Conservation (phyloP, 1,140 invertebrate genomes). For the Sitobion miscanthi region DNA sequence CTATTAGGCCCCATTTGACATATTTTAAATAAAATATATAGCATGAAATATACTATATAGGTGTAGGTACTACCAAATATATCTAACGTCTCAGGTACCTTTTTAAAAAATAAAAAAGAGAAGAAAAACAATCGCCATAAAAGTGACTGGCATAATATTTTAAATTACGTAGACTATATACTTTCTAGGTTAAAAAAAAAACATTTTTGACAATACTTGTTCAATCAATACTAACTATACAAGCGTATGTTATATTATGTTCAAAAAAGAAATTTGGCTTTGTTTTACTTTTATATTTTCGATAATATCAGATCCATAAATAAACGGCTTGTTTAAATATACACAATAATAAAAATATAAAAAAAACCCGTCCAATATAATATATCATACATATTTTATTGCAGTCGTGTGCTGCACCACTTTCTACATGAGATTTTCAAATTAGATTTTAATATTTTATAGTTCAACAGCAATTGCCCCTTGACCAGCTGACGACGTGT, state of each 20-base stretch:
- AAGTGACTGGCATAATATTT: slow-evolving; percentile 29
- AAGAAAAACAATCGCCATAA: slow-evolving; percentile 24
- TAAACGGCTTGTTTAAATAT: not conserved
- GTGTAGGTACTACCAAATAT: not conserved
- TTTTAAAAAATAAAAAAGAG: not conserved
- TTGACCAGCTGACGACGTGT: not conserved
- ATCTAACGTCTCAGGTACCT: not conserved
- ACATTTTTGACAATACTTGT: slow-evolving; percentile 27
- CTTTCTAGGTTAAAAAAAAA: slow-evolving; percentile 26
- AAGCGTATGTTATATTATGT: not conserved
- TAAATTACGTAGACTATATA: slow-evolving; percentile 43
- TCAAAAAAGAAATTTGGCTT: not conserved
- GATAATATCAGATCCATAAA: not conserved
- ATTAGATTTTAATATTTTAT: slow-evolving; percentile 35
- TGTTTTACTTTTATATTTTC: not conserved
- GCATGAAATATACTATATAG: not conserved
- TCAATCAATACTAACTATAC: not conserved
- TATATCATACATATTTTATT: slow-evolving; percentile 12
- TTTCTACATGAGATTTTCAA: slow-evolving; percentile 23
- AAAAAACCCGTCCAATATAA: not conserved
- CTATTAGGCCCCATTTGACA: not conserved
- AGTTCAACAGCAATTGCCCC: not conserved
- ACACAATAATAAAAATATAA: not conserved
- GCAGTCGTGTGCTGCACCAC: slow-evolving; percentile 4
- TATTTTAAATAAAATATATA: not conserved